Percentiles rank a stretch among this genome's conserved stretches.
These are phyloP conservation scores for Lochmaea crataegi DNA, from an alignment of 2,888 invertebrate species.

Conservation along the genomic window DNA sequence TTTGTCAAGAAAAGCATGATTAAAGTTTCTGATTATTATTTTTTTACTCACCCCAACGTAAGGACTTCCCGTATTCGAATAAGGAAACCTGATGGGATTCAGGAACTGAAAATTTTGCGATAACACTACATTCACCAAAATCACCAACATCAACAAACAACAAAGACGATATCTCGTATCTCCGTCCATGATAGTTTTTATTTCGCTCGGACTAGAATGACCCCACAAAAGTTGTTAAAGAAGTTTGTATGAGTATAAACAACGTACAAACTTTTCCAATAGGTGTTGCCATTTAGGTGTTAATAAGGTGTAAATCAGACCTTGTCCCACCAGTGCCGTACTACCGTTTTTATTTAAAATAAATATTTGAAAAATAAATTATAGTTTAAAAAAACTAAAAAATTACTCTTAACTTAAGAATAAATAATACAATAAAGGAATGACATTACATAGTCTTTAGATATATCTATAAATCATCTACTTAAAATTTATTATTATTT, in stretches of 20 bases:
- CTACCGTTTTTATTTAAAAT: neutral
- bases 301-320: conserved; percentile 13
- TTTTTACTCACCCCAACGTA: conserved; percentile 26
- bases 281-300: conserved; percentile 7
- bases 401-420: too few relatives aligned
- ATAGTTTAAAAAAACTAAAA: neutral
- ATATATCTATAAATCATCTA: too few relatives aligned
- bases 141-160: conserved; percentile 11
- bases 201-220: neutral
- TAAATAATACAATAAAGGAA: too few relatives aligned
- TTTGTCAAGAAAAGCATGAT: too few relatives aligned
- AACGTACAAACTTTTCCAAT: neutral
- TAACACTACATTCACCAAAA: conserved; percentile 10
- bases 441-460: too few relatives aligned
- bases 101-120: conserved; percentile 4
- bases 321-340: neutral
- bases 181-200: conserved; percentile 7
- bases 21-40: neutral
- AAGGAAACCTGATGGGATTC: conserved; percentile 21
- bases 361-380: neutral
- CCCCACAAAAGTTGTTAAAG: neutral
- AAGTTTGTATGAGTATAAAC: conserved; percentile 2
- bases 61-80: conserved; percentile 17
- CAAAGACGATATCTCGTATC: neutral
- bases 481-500: too few relatives aligned